phyloP scores from a whole-genome alignment of 2,888 invertebrate genomes.

The Neoitamus cyanurus region DNA sequence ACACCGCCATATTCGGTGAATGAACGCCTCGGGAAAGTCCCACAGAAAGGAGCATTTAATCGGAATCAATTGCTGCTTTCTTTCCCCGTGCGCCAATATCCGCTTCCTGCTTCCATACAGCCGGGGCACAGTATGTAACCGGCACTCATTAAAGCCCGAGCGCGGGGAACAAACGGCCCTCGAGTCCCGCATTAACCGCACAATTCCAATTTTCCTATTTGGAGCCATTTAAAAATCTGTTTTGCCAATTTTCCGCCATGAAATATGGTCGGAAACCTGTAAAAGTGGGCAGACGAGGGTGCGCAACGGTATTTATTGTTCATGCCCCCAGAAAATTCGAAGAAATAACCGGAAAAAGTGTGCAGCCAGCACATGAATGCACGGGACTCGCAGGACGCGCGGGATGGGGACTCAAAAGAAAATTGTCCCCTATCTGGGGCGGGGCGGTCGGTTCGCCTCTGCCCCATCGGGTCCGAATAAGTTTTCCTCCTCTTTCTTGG shows the following conservation, averaged over 20 bases:
- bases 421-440: conserved; percentile 25
- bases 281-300: conserved; percentile 2
- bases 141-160: background rate
- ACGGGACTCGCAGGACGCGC: background rate
- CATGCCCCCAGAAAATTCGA: conserved; percentile 42
- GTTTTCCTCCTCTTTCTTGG: conserved; percentile 33
- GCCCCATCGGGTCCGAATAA: conserved; percentile 31
- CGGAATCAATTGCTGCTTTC: background rate
- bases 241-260: conserved; percentile 38
- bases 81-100: background rate
- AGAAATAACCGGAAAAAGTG: conserved; percentile 43
- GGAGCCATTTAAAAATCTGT: conserved; percentile 37
- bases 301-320: conserved; percentile 19
- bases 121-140: background rate
- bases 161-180: background rate
- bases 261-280: conserved; percentile 39
- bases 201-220: conserved; percentile 38
- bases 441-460: background rate
- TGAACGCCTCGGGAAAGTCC: background rate
- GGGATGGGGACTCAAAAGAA: background rate
- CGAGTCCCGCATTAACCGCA: background rate
- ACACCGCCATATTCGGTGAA: background rate
- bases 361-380: conserved; percentile 39
- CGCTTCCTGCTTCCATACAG: background rate
- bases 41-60: background rate